Percentiles rank a stretch among this genome's conserved stretches.
Conservation (phyloP, 2,797 vertebrate species). For the Amblyopsis hoosieri region DNA sequence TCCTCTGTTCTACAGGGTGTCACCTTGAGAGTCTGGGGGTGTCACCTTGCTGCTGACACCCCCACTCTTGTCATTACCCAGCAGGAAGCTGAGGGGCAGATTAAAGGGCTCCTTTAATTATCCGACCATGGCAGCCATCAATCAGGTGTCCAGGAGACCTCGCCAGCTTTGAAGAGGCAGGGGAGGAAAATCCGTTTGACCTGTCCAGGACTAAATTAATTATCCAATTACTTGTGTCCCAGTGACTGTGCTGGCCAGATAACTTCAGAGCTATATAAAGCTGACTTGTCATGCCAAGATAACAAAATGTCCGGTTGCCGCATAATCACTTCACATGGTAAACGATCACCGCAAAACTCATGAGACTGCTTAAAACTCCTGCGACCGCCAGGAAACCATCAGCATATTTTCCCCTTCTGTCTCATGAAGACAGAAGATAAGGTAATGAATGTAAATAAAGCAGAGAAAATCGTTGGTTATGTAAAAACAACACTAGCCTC, state of each 20-base stretch:
- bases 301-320: constrained; percentile 64
- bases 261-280: constrained; percentile 76
- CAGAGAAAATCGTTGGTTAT: not conserved
- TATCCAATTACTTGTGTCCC: constrained; percentile 77
- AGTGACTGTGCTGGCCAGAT: constrained; percentile 75
- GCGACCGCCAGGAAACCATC: constrained; percentile 50
- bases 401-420: constrained; percentile 49
- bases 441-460: constrained; percentile 35
- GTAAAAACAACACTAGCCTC: constrained; percentile 23
- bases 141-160: constrained; percentile 62
- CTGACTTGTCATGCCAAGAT: constrained; percentile 67
- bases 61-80: constrained; percentile 17
- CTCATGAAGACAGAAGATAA: constrained; percentile 21
- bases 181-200: constrained; percentile 73
- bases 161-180: constrained; percentile 47
- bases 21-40: no score
- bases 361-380: constrained; percentile 40
- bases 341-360: constrained; percentile 53
- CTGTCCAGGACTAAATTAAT: constrained; percentile 78
- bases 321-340: constrained; percentile 69
- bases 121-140: constrained; percentile 65
- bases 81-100: constrained; percentile 2
- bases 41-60: constrained; percentile 4
- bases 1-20: not conserved
- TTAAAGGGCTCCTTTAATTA: constrained; percentile 54